Conservation (phyloP, 2,113 vertebrate species). For the Oryzias javanicus region DNA sequence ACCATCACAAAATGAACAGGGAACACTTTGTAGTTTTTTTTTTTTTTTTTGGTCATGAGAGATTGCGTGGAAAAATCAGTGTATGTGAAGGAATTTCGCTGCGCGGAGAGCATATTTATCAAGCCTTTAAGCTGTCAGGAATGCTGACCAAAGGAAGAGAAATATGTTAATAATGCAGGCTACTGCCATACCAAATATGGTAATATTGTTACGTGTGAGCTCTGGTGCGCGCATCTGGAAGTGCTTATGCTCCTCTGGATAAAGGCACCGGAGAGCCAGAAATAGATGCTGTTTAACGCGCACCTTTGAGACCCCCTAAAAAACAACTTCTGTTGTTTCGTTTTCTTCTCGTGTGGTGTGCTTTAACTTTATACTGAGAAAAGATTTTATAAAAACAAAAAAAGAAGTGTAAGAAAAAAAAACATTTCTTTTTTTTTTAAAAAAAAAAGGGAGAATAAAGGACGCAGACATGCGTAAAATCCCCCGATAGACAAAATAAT, state of each 20-base stretch:
- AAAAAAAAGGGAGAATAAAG: neutral
- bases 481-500: neutral
- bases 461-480: neutral
- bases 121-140: slow-evolving; percentile 95
- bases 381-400: slow-evolving; percentile 6
- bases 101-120: slow-evolving; percentile 95
- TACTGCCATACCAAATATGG: slow-evolving; percentile 99
- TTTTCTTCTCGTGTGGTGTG: slow-evolving; percentile 32
- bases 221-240: slow-evolving; percentile 96
- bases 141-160: slow-evolving; percentile 89
- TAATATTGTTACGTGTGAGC: slow-evolving; percentile 98
- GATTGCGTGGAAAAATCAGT: slow-evolving; percentile 89
- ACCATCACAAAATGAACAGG: slow-evolving; percentile 46
- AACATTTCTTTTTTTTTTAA: neutral
- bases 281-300: slow-evolving; percentile 78
- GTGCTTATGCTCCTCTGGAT: slow-evolving; percentile 82
- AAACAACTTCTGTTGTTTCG: slow-evolving; percentile 12
- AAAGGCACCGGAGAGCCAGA: slow-evolving; percentile 82
- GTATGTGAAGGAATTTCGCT: slow-evolving; percentile 91
- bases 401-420: neutral
- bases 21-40: slow-evolving; percentile 70
- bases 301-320: slow-evolving; percentile 41
- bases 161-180: slow-evolving; percentile 98
- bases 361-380: slow-evolving; percentile 5
- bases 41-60: slow-evolving; percentile 74